A percentile compares a stretch with the other conserved stretches of the same genome.
Conservation (phyloP, 2,113 vertebrate genomes). For the Charina bottae region DNA sequence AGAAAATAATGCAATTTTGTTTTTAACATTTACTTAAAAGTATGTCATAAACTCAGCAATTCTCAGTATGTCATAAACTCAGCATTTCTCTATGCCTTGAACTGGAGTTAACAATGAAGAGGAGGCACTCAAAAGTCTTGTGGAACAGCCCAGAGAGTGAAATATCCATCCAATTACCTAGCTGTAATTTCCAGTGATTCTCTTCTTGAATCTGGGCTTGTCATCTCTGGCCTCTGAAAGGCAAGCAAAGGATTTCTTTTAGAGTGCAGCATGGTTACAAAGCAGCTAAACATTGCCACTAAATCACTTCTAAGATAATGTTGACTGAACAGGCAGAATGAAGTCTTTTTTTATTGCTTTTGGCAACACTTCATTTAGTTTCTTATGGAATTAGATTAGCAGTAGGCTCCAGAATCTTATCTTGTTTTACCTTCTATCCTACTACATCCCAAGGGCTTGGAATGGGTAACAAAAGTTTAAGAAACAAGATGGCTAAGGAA, state of each 20-base stretch:
- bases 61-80: background rate
- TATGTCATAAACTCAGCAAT: background rate
- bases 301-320: constrained; percentile 6
- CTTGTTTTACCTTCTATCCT: background rate
- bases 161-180: background rate
- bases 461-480: background rate
- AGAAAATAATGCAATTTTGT: background rate
- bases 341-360: constrained; percentile 7
- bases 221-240: background rate
- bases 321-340: constrained; percentile 11
- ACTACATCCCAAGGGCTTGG: background rate
- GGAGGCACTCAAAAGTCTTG: background rate
- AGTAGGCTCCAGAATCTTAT: background rate
- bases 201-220: background rate
- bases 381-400: background rate
- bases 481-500: background rate
- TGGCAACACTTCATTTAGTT: constrained; percentile 2
- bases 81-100: background rate
- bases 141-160: background rate
- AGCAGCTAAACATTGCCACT: background rate
- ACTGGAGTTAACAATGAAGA: background rate
- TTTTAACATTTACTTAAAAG: background rate
- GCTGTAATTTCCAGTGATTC: background rate
- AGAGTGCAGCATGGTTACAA: background rate
- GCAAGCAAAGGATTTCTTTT: background rate